Percentiles rank a stretch among this genome's conserved stretches.
These are phyloP conservation scores for Chlamydotis undulata DNA, from an alignment of 2,113 vertebrate genomes.

Conservation along the genomic window DNA sequence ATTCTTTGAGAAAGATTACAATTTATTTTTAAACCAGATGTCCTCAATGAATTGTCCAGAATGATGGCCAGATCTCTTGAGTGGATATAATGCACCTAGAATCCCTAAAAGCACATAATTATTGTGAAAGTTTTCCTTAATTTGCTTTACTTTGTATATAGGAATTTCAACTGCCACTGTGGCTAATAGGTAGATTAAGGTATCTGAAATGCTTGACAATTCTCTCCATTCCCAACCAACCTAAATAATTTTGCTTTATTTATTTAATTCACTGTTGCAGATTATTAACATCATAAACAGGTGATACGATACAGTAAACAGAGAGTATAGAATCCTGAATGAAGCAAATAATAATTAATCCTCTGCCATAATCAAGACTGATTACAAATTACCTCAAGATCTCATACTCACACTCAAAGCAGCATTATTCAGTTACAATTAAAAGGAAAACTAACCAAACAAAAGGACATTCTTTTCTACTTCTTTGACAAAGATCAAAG, in stretches of 20 bases:
- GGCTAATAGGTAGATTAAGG: neutral
- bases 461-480: neutral
- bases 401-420: neutral
- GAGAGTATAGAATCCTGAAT: neutral
- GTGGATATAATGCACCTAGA: neutral
- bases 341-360: neutral
- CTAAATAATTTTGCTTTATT: neutral
- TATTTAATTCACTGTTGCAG: neutral
- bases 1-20: neutral
- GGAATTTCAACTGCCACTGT: neutral
- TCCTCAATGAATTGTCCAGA: neutral
- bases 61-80: neutral
- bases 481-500: neutral
- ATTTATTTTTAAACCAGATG: neutral
- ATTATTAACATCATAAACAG: neutral
- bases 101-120: neutral
- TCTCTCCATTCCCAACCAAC: slow-evolving; percentile 14
- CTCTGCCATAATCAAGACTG: neutral
- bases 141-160: neutral
- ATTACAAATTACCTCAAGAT: neutral
- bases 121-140: neutral
- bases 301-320: neutral
- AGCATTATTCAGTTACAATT: neutral
- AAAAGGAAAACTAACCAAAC: neutral
- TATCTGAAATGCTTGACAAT: neutral